Evolutionary conservation across 2,113 vertebrate genomes (phyloP).

Genomic region (Zosterops lateralis): DNA sequence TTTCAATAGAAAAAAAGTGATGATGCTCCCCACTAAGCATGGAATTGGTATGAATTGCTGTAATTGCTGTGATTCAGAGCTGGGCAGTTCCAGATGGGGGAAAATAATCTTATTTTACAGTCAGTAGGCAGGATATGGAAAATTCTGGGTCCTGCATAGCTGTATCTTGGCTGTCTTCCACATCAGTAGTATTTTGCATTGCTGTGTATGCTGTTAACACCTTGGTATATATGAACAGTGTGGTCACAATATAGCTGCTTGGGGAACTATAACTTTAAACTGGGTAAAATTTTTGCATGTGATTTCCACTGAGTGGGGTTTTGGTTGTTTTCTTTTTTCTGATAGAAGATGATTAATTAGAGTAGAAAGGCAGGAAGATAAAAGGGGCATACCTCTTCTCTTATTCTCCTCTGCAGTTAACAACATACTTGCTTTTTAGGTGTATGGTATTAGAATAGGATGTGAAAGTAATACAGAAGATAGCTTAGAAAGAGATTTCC

Average conservation of each 20-base stretch:
- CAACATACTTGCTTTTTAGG: neutral
- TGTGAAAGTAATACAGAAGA: neutral
- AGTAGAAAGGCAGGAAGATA: neutral
- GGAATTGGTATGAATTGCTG: neutral
- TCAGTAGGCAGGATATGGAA: neutral
- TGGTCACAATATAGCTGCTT: slow-evolving; percentile 41
- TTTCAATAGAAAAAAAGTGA: neutral
- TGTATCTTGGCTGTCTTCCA: slow-evolving; percentile 30
- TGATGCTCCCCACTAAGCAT: neutral
- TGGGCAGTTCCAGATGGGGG: neutral
- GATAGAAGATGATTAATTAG: neutral
- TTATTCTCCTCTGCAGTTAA: neutral
- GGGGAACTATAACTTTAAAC: slow-evolving; percentile 26
- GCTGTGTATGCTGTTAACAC: slow-evolving; percentile 50
- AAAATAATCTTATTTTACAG: slow-evolving; percentile 2
- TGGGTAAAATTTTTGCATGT: neutral
- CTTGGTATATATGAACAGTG: slow-evolving; percentile 36
- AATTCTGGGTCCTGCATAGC: slow-evolving; percentile 8
- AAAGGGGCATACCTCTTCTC: neutral
- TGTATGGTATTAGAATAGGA: neutral
- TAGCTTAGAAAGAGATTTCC: neutral
- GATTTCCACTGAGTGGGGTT: neutral
- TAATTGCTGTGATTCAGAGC: neutral
- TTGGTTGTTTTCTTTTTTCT: neutral
- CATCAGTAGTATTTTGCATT: neutral